These are phyloP conservation scores for Branchellion lobata DNA, from an alignment of 2,888 invertebrate genomes.

Conservation along the genomic window DNA sequence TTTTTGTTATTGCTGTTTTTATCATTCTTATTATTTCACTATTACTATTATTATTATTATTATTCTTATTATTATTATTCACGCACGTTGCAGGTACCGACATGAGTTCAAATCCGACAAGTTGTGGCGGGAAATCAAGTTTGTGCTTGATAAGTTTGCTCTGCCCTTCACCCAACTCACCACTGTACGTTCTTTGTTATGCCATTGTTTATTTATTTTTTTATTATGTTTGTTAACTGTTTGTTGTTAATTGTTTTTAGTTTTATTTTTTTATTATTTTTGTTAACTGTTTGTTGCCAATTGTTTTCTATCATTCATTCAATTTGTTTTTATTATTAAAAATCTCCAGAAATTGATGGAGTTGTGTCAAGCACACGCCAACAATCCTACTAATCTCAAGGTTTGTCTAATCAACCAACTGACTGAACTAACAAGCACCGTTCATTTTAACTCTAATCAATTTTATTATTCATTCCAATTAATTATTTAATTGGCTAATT, in stretches of 20 bases:
- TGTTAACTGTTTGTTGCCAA: background rate
- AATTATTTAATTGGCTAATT: too few relatives aligned
- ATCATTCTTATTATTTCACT: too few relatives aligned
- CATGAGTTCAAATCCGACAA: conserved; percentile 91
- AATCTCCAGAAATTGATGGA: conserved; percentile 76
- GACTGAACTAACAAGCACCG: too few relatives aligned
- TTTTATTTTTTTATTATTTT: background rate
- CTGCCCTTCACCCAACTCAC: conserved; percentile 76
- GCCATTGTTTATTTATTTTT: too few relatives aligned
- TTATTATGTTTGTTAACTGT: conserved; percentile 24
- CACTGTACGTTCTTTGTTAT: conserved; percentile 70
- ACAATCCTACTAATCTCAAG: conserved; percentile 68
- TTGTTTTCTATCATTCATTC: too few relatives aligned
- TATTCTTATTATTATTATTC: too few relatives aligned
- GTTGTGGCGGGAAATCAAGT: conserved; percentile 94
- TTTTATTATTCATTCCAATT: too few relatives aligned
- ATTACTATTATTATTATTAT: too few relatives aligned
- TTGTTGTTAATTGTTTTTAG: background rate
- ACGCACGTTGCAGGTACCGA: conserved; percentile 69
- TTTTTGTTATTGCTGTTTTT: too few relatives aligned
- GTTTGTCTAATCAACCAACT: background rate
- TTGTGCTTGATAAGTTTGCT: conserved; percentile 89
- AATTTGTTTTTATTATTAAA: too few relatives aligned
- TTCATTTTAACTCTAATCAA: too few relatives aligned
- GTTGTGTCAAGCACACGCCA: conserved; percentile 74